Evolutionary conservation across 2,113 vertebrate species (phyloP), one percentile per base, ranked within the genome.

Genomic region (Centropus unirufus): DNA sequence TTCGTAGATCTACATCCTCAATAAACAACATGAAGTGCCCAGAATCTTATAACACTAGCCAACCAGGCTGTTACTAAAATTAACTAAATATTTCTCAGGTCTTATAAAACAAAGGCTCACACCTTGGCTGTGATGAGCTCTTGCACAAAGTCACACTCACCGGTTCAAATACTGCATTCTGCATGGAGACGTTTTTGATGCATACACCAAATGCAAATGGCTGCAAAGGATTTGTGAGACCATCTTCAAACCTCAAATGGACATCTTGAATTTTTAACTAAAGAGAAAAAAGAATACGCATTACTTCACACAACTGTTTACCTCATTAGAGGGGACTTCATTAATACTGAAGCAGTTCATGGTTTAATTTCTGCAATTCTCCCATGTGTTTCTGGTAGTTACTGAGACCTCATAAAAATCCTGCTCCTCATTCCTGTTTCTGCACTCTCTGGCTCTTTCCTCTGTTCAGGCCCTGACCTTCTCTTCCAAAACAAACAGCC

Each of bases 241-340:
- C 98, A 91, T 99, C 99, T 96, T 99, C 99, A 96, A 99, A 99
- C 74, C 99, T 97, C 92, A 99, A 95, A 87, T 99, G 99, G 15
- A 99, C 99, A 96, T 99, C 99, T 94, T 99, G 99, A 89, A 99
- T 99, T 92, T 99, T 99, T 94, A 99, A 97, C 99, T 99, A 49
- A 36, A 92, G 20, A 91, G 42, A 29, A 34, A 67, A 78, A 46
- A n/a, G 55, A 74, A 32, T 36, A 36, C 7, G 6, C 3, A 39
- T 77, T 54, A 62, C 5, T 69, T 39, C 39, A 77, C 22, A 80
- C 12, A 67, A 34, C 14, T 47, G 14, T 18, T 67, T 52, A 21
- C 18, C 64, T 20, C 12, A 34, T 19, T 34, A 44, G 10, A 15
- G 55, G 14, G 26, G 22, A 57, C 19, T 21, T 7, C n/a, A 73